Evolutionary conservation across 1,140 invertebrate species (phyloP).

Genomic region (Dendrolimus punctatus): DNA sequence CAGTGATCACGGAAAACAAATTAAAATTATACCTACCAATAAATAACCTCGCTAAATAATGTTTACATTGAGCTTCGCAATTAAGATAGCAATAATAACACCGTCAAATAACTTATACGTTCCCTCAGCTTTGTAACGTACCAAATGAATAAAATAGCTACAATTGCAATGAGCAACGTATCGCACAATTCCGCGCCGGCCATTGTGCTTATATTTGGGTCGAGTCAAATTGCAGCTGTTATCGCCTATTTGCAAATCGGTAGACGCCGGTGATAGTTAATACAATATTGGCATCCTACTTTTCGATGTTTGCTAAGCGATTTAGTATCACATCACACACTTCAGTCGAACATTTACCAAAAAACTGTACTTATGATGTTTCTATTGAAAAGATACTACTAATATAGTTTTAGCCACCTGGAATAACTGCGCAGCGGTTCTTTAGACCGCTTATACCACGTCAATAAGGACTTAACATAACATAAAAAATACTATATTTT

Average conservation of each 20-base stretch:
- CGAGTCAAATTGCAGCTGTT: conserved; percentile 27
- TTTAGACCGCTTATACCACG: neutral
- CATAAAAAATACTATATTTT: no score
- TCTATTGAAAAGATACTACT: no score
- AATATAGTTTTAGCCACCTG: no score
- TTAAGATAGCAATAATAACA: no score
- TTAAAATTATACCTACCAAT: no score
- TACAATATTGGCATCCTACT: conserved; percentile 9
- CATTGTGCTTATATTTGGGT: conserved; percentile 23
- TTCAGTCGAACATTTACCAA: no score
- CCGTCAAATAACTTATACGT: neutral
- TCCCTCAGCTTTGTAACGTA: conserved; percentile 24
- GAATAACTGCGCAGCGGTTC: conserved; percentile 1
- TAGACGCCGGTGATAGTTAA: conserved; percentile 10
- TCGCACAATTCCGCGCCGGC: conserved; percentile 20
- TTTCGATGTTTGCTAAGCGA: conserved; percentile 6
- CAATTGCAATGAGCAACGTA: conserved; percentile 19
- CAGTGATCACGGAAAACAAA: no score
- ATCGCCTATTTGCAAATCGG: conserved; percentile 29
- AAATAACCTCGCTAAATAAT: no score
- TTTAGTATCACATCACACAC: neutral
- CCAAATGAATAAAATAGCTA: conserved; percentile 39
- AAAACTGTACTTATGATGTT: no score
- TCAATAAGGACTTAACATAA: neutral
- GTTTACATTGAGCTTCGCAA: no score